Evolutionary conservation across 2,113 vertebrate genomes (phyloP).

Genomic region (Physeter macrocephalus): DNA sequence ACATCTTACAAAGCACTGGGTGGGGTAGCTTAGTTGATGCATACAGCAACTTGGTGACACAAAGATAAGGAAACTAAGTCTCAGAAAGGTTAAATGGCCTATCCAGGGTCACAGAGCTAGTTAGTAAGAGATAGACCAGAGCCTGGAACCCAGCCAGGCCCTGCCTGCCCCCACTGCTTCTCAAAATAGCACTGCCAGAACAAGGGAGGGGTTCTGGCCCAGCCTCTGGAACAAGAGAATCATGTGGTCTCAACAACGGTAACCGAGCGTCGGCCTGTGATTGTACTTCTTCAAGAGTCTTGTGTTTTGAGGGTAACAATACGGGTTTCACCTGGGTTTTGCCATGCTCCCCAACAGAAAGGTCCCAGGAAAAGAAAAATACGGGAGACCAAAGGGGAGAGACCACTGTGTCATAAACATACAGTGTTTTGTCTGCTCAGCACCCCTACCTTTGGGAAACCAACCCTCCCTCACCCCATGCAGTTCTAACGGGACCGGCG

Average conservation of each 20-base stretch:
- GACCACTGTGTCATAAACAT: background rate
- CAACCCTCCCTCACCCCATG: too few species aligned
- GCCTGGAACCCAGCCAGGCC: background rate
- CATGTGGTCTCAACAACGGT: background rate
- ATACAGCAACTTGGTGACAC: background rate
- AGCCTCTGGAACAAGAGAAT: background rate
- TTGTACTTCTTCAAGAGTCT: background rate
- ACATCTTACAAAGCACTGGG: background rate
- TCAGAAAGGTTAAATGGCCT: constrained; percentile 15
- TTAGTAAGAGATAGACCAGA: background rate
- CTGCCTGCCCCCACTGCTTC: background rate
- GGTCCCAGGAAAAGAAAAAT: background rate
- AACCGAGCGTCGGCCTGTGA: background rate
- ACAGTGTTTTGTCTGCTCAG: background rate
- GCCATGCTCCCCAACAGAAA: background rate
- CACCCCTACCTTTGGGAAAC: background rate
- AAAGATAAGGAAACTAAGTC: background rate
- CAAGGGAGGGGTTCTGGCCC: background rate
- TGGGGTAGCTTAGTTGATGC: background rate
- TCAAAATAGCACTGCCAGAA: background rate
- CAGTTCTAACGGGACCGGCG: background rate
- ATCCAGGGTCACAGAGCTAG: background rate
- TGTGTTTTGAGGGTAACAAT: background rate
- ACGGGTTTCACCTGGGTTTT: background rate
- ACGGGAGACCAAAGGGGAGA: background rate